Evolutionary conservation across 2,113 vertebrate genomes (phyloP), one percentile per base, ranked within the genome.

Genomic region (Lampris incognitus): DNA sequence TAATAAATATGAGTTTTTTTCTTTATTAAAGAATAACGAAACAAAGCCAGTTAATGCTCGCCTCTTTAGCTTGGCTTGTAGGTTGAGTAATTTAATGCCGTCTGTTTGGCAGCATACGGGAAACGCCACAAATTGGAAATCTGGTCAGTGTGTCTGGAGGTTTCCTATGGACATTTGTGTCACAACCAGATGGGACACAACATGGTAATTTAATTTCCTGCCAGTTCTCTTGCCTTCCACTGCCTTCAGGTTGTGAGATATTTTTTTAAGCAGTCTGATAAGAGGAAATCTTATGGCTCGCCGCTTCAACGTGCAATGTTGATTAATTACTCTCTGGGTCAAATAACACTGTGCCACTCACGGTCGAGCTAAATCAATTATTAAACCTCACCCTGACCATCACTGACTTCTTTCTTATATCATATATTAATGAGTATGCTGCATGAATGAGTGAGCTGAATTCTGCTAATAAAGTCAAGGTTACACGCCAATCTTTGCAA

Each of bases 301-400:
- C 66, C 67, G 48, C 63, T 79, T 60, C 69, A 71, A 50, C 75
- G 69, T 37, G 36, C 87, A 69, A 69, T 69, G 63, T 66, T 70
- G 75, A 90, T 84, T 85, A 84, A 87, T 84, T 84, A 83, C 39
- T 57, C 56, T 69, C 41, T 76, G 69, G 48, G 38, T 71, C 58
- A 66, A 66, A 69, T 66, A 42, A 71, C 51, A 58, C 69, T 42
- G 66, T 76, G 69, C 57, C 72, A 78, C 72, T 86, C 73, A 69
- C 80, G 74, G 58, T 57, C 48, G 10, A 38, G 42, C 24, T 41
- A 40, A 60, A 84, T 87, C 61, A 80, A 82, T 85, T 57, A 85
- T 86, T 73, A 54, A 81, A 69, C 69, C 50, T 65, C 58, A 39
- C 6, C 60, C 56, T 83, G 82, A 78, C 75, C 80, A 42, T 46